phyloP scores from a whole-genome alignment of 2,797 vertebrate species.

The Tapera naevia region DNA sequence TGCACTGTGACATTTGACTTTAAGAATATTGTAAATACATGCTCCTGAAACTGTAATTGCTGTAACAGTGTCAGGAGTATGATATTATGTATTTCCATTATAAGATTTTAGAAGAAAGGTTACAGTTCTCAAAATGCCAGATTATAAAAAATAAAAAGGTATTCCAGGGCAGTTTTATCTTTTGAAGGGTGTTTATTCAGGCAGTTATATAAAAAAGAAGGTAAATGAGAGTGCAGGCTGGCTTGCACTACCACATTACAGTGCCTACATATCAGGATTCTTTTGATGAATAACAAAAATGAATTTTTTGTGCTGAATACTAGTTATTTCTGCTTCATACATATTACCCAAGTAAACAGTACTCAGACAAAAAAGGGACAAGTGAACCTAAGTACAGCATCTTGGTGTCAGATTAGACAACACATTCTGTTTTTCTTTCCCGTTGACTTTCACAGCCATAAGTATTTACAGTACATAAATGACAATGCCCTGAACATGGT shows the following conservation, averaged over 20 bases:
- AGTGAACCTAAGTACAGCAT: background rate
- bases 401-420: background rate
- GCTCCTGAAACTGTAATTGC: conserved; percentile 12
- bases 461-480: background rate
- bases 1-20: conserved; percentile 13
- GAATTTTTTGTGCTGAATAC: background rate
- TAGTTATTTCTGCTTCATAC: background rate
- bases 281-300: background rate
- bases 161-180: background rate
- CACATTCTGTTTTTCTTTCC: background rate
- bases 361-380: background rate
- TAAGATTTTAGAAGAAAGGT: conserved; percentile 31
- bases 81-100: conserved; percentile 5
- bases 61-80: background rate
- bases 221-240: background rate
- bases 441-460: background rate
- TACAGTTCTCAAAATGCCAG: conserved; percentile 12
- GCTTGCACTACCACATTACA: background rate
- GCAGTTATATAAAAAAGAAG: background rate
- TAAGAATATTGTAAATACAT: conserved; percentile 19
- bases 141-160: conserved; percentile 6
- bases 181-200: background rate
- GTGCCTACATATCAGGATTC: background rate
- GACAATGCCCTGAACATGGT: background rate
- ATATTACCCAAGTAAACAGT: background rate